These are phyloP conservation scores for Neuroterus valhalla DNA, from an alignment of 1,140 invertebrate genomes.

Conservation along the genomic window DNA sequence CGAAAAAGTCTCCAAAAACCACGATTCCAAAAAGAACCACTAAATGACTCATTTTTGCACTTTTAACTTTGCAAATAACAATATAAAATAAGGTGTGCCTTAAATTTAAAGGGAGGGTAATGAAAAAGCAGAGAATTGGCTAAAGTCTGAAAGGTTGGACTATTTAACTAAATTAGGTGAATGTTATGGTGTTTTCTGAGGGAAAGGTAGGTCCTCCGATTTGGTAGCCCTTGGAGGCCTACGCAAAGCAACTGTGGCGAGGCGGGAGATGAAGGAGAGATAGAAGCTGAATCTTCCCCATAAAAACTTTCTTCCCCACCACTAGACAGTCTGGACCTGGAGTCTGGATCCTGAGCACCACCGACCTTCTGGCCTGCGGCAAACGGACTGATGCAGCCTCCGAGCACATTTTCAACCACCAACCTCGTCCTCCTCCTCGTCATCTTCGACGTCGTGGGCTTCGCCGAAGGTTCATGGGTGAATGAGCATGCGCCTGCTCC, in stretches of 20 bases:
- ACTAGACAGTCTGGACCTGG: conserved; percentile 30
- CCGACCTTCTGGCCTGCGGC: conserved; percentile 75
- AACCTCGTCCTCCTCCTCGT: conserved; percentile 43
- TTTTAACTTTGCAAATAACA: not conserved
- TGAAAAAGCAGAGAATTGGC: too few species aligned
- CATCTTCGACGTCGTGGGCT: conserved; percentile 39
- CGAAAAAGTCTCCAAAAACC: conserved; percentile 37
- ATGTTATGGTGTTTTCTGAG: not conserved
- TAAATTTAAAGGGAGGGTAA: too few species aligned
- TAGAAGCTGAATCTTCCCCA: conserved; percentile 47
- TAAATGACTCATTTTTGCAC: not conserved
- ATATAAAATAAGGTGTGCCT: too few species aligned
- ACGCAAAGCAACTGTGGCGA: conserved; percentile 47
- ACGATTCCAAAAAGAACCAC: conserved; percentile 8
- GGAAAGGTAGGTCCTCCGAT: conserved; percentile 1
- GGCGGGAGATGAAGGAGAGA: conserved; percentile 39
- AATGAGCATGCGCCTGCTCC: conserved; percentile 49
- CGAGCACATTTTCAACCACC: conserved; percentile 21
- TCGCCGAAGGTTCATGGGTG: not conserved
- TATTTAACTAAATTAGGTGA: conserved; percentile 13
- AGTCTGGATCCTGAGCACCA: conserved; percentile 4
- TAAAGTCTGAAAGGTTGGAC: not conserved
- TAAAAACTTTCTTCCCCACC: conserved; percentile 46
- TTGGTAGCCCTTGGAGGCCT: conserved; percentile 40
- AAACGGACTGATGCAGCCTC: conserved; percentile 59